Base-by-base conservation (phyloP, 2,888 invertebrate species). In the Dascillus cervinus region DNA sequence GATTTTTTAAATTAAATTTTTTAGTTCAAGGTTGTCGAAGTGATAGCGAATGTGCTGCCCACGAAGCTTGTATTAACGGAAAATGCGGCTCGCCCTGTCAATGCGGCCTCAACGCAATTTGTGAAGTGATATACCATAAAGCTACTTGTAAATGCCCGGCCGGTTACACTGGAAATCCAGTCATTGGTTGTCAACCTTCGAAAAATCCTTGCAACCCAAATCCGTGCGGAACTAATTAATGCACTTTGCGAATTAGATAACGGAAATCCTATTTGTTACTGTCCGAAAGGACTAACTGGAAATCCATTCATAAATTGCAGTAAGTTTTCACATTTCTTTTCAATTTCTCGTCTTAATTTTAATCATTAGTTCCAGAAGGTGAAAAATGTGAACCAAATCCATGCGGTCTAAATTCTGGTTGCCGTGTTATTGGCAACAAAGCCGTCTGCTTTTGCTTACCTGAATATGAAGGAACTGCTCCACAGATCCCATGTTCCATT, bases 241-340 rank as follows among this genome's bases (percentile, higher is more conserved):
- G 89, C 91, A 1, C 65, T 83, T 41, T 92, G 91, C 57, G 87
- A 88, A 66, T 73, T 79, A 27, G 86, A 88, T 50, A 78, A 82
- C 50, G 89, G 87, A 28, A 83, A 81, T 60, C 89, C 90, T 2
- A 83, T 90, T 45, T 92, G 91, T 55, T 86, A 75, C 67, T 91
- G 91, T 56, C 89, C 89, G 0, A 87, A 84, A 62, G 89, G 88
- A 39, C 69, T 87, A 41, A 90, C 89, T 3, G 91, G 91, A 62
- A 89, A 91, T 72, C 91, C 91, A 22, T 89, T 89, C 60, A 77
- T 81, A 57, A 83, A 79, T 65, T 90, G 89, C 75, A 86, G 89
- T 89, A 77, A 75, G 87, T 83, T 64, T 26, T 29, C 21, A 19
- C 5, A 11, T 11, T 20, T n/a, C n/a, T n/a, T n/a, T n/a, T n/a